Conservation (phyloP, 92 coral and sea anemone genomes). For the Muricea muricata region DNA sequence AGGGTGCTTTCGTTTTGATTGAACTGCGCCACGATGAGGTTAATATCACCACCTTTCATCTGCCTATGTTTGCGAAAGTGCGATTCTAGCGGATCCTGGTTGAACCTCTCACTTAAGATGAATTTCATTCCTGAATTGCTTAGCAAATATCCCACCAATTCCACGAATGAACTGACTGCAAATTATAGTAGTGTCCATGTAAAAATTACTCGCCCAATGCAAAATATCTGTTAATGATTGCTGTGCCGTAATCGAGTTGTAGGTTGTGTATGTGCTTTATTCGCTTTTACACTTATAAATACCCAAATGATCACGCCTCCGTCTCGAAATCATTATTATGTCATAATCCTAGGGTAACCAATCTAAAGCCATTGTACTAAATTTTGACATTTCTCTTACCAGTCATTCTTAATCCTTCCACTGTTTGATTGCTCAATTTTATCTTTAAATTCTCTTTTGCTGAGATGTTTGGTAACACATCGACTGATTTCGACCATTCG, state of each 20-base stretch:
- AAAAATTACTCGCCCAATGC: too few species aligned
- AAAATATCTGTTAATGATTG: too few species aligned
- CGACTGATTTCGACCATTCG: conserved; percentile 10
- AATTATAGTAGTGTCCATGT: too few species aligned
- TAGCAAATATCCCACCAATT: background rate
- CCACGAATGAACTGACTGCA: background rate
- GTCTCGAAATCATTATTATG: too few species aligned
- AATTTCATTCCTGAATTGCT: too few species aligned
- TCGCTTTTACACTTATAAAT: too few species aligned
- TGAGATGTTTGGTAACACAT: background rate
- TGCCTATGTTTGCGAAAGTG: conserved; percentile 27
- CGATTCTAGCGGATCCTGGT: background rate
- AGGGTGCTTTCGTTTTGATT: background rate
- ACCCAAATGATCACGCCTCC: too few species aligned
- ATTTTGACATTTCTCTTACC: too few species aligned
- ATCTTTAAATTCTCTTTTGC: background rate
- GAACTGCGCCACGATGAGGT: conserved; percentile 3
- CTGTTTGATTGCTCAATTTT: conserved; percentile 11
- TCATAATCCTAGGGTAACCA: too few species aligned
- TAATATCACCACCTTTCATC: conserved; percentile 25
- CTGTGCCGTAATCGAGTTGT: too few species aligned
- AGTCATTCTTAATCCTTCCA: conserved; percentile 15
- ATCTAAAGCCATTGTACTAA: too few species aligned
- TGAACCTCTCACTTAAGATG: background rate
- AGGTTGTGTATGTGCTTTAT: too few species aligned